Conservation (phyloP, 2,888 invertebrate species). For the Synergus umbraculus region DNA sequence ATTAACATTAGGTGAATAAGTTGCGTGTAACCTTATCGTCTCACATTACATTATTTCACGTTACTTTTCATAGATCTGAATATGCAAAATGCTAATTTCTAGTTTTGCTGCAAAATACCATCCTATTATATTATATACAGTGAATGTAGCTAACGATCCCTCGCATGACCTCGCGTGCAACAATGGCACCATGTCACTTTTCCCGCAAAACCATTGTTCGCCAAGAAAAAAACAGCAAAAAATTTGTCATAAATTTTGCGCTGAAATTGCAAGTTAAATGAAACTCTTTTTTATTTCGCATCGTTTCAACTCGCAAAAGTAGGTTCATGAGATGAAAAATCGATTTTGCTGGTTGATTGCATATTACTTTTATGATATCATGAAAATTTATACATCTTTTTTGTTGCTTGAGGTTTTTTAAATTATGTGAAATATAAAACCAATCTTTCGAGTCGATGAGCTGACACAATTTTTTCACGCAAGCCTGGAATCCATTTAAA, state of each 20-base stretch:
- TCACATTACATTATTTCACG: slow-evolving; percentile 24
- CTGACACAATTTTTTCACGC: not conserved
- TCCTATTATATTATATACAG: slow-evolving; percentile 6
- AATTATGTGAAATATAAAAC: not conserved
- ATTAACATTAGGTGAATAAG: slow-evolving; percentile 12
- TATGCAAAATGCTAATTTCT: slow-evolving; percentile 13
- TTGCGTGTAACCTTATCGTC: not conserved
- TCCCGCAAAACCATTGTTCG: slow-evolving; percentile 38
- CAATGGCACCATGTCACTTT: slow-evolving; percentile 33
- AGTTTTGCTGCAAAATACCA: slow-evolving; percentile 28
- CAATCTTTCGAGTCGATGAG: slow-evolving; percentile 15
- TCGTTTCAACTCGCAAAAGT: not conserved
- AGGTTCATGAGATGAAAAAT: not conserved
- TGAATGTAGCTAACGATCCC: slow-evolving; percentile 11
- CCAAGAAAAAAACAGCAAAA: slow-evolving; percentile 1
- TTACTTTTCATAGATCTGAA: slow-evolving; percentile 26
- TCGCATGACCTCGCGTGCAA: slow-evolving; percentile 34
- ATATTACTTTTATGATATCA: not conserved
- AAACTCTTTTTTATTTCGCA: slow-evolving; percentile 3
- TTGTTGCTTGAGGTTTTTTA: not conserved
- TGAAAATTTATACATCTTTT: not conserved
- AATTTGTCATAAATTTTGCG: slow-evolving; percentile 16
- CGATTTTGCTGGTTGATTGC: not conserved
- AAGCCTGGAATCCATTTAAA: slow-evolving; percentile 1
- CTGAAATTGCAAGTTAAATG: slow-evolving; percentile 14